phyloP scores from a whole-genome alignment of 2,113 vertebrate genomes.

The Onychorhynchus coronatus region DNA sequence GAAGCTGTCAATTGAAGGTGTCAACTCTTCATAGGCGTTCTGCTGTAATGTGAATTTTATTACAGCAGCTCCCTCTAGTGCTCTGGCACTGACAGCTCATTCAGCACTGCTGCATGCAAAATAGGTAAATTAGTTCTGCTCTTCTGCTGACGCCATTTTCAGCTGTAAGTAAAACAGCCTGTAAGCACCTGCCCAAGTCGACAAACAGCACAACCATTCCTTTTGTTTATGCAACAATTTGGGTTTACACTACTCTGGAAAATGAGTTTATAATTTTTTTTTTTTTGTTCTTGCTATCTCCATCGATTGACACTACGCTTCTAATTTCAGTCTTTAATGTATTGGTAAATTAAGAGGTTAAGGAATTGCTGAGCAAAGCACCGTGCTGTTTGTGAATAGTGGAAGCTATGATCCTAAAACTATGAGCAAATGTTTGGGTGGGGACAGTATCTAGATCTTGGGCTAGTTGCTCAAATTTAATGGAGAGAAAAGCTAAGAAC shows the following conservation, averaged over 20 bases:
- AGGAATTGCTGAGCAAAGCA: background rate
- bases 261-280: background rate
- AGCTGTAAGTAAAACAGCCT: background rate
- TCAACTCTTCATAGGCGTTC: rapidly evolving
- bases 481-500: background rate
- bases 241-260: background rate
- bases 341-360: background rate
- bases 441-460: background rate
- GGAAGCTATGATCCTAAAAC: background rate
- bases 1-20: too few relatives aligned
- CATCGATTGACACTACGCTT: rapidly evolving
- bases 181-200: background rate
- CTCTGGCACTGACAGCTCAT: background rate
- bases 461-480: background rate
- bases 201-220: rapidly evolving
- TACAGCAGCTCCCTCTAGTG: conserved; percentile 62
- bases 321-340: background rate
- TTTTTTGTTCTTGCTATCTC: background rate
- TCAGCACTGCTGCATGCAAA: background rate
- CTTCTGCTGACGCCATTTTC: rapidly evolving
- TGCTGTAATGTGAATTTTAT: background rate
- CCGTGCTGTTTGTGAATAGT: background rate
- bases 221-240: background rate
- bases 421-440: background rate
- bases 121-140: background rate